phyloP scores from a whole-genome alignment of 1,140 invertebrate species.

The Frieseomelitta varia region DNA sequence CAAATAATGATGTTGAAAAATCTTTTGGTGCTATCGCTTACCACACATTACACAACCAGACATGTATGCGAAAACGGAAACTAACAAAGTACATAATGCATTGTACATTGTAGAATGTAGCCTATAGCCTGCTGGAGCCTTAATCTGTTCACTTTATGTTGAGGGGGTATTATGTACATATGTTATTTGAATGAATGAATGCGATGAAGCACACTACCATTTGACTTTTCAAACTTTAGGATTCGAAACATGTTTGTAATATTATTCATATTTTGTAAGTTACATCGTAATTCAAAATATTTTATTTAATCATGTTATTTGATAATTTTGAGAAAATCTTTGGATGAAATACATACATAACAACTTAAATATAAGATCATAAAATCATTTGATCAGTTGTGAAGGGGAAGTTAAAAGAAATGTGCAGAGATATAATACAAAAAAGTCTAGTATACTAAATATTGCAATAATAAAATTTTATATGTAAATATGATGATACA shows the following conservation, averaged over 20 bases:
- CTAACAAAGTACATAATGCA: conserved; percentile 78
- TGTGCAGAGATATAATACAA: conserved; percentile 45
- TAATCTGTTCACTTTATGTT: conserved; percentile 82
- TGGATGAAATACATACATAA: conserved; percentile 24
- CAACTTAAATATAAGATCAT: conserved; percentile 43
- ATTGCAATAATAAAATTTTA: conserved; percentile 63
- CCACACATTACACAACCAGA: conserved; percentile 82
- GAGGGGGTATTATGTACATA: conserved; percentile 80
- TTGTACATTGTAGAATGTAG: conserved; percentile 82
- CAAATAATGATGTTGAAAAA: conserved; percentile 55
- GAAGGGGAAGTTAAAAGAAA: conserved; percentile 22
- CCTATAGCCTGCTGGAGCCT: conserved; percentile 82
- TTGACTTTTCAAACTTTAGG: conserved; percentile 72
- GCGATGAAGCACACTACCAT: conserved; percentile 76
- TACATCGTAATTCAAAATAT: conserved; percentile 76
- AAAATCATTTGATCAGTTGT: conserved; percentile 39
- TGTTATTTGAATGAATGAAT: conserved; percentile 81
- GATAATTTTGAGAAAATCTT: conserved; percentile 31
- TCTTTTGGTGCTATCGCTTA: conserved; percentile 79
- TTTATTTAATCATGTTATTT: conserved; percentile 40
- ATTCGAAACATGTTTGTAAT: conserved; percentile 77
- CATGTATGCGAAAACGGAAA: conserved; percentile 71
- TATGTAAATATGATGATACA: conserved; percentile 68
- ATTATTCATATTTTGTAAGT: conserved; percentile 77
- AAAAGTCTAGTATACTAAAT: conserved; percentile 51